Base-by-base conservation (phyloP, 2,888 invertebrate genomes). In the Ichneumoninae sp. region DNA sequence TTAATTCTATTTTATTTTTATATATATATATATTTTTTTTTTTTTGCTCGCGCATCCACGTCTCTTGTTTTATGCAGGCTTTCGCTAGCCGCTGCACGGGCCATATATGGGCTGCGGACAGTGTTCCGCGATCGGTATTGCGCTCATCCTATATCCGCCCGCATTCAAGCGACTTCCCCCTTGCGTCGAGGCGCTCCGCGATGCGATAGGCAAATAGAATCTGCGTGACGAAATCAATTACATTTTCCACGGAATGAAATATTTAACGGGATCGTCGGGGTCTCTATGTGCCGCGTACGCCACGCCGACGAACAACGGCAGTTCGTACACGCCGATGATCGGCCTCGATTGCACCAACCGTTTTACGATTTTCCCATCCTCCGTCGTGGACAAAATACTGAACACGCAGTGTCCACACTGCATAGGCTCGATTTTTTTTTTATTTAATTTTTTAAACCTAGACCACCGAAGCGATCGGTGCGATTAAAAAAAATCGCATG, bases 161-260 rank as follows among this genome's bases (percentile, higher is more conserved):
- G 63, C 63, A 63, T 63, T 80, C 47, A 71, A 44, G 36, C 57
- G 22, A 30, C 50, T 44, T 16, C 16, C 47, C 30, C 50, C 60
- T 19, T 60, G 26, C 19, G 57, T 40, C 19, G 47, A 50, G 74
- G 68, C 47, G 83, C 52, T 19, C 40, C 66, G 52, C 71, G 70
- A 76, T 76, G 68, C 80, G 66, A 50, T 78, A 52, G 26, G 86
- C 88, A 90, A 89, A 89, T 89, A 89, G 87, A 90, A 90, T 87
- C 82, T 87, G 86, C 84, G 87, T 87, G 88, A 87, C 89, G 85
- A 90, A 90, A 89, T 90, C 90, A 90, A 90, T 89, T 88, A 89
- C 90, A 89, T 89, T 88, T 86, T 85, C 77, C 82, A 26, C 81
- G 66, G 76, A 83, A 83, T 80, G 83, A 83, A 83, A 83, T 80